Conservation (phyloP, 2,888 invertebrate species). For the Amphipoea oculea region DNA sequence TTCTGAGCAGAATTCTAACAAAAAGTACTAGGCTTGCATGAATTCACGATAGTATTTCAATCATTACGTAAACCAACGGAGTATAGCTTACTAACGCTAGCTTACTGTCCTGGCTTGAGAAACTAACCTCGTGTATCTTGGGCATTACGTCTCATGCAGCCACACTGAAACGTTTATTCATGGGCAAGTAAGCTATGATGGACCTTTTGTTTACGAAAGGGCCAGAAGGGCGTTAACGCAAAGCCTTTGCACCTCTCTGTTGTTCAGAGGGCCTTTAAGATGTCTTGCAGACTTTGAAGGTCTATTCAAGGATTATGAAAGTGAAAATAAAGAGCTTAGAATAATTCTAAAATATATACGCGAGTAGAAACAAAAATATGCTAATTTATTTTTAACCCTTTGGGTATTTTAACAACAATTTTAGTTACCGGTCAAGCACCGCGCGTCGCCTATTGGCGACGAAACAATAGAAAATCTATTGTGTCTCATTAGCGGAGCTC, state of each 20-base stretch:
- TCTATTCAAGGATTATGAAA: background rate
- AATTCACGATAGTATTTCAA: too few relatives aligned
- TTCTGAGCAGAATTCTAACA: background rate
- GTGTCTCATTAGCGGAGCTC: too few relatives aligned
- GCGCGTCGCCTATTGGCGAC: too few relatives aligned
- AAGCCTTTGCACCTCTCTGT: slow-evolving; percentile 14
- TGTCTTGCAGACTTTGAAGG: slow-evolving; percentile 1
- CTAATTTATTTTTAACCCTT: too few relatives aligned
- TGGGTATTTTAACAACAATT: background rate
- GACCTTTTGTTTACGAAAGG: slow-evolving; percentile 28
- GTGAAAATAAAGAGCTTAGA: background rate
- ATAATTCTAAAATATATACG: background rate
- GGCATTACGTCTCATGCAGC: background rate
- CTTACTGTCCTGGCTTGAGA: background rate
- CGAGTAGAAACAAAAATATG: background rate
- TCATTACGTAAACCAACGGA: background rate
- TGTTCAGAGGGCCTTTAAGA: slow-evolving; percentile 1
- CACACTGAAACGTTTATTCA: slow-evolving; percentile 26
- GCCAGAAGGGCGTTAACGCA: slow-evolving; percentile 13
- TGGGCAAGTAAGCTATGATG: slow-evolving; percentile 35
- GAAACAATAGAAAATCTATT: too few relatives aligned
- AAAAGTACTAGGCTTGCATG: background rate
- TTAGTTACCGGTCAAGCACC: too few relatives aligned
- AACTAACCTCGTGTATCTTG: background rate
- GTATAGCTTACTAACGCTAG: background rate